phyloP scores from a whole-genome alignment of 2,797 vertebrate species.

The Tinamus major region DNA sequence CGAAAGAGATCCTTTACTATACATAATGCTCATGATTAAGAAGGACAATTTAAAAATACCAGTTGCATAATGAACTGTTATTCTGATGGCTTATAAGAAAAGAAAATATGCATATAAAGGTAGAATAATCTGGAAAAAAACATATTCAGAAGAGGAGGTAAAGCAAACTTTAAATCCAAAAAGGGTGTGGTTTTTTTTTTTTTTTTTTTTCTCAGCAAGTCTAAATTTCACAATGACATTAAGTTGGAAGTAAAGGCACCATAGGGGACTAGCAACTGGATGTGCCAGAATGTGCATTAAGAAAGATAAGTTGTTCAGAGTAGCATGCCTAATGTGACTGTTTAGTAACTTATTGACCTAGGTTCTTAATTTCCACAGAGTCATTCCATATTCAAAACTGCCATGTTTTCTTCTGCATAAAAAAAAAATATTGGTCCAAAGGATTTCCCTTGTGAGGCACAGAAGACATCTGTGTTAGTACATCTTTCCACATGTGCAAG shows the following conservation, averaged over 20 bases:
- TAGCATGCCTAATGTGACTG: background rate
- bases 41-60: background rate
- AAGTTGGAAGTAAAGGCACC: background rate
- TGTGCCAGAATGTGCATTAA: background rate
- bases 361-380: background rate
- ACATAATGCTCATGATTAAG: background rate
- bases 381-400: background rate
- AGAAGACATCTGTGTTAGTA: background rate
- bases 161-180: background rate
- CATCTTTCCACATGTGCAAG: background rate
- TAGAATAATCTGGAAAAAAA: background rate
- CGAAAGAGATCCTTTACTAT: background rate
- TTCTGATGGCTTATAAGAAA: background rate
- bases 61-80: background rate
- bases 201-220: background rate
- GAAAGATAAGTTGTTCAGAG: background rate
- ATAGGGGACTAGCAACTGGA: background rate
- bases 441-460: background rate
- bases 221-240: background rate
- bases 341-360: background rate
- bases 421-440: background rate
- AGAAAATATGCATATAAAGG: background rate
- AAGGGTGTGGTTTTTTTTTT: background rate
- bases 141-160: background rate
- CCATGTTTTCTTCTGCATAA: background rate